These are phyloP conservation scores for Sander vitreus DNA, from an alignment of 2,113 vertebrate genomes.

Conservation along the genomic window DNA sequence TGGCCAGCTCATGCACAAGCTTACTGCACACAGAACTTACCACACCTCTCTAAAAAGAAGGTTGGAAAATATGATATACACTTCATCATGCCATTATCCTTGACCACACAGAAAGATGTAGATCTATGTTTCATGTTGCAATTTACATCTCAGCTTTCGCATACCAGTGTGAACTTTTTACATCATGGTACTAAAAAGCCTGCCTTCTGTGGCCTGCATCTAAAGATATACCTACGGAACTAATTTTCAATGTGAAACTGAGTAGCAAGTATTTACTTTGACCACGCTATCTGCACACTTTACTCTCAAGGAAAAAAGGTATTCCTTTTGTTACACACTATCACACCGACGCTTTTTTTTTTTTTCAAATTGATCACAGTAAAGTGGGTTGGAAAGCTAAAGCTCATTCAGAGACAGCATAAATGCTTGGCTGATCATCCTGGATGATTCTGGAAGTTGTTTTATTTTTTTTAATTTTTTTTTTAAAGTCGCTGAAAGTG, in stretches of 20 bases:
- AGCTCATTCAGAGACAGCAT: constrained; percentile 29
- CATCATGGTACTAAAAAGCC: not conserved
- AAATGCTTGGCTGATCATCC: constrained; percentile 45
- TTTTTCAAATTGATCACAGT: constrained; percentile 1
- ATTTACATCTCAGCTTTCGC: constrained; percentile 31
- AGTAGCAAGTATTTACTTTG: constrained; percentile 2
- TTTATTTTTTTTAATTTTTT: not conserved
- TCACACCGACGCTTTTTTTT: constrained; percentile 13
- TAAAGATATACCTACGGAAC: not conserved
- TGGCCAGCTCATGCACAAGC: constrained; percentile 33
- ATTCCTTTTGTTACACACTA: not conserved
- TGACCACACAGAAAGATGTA: constrained; percentile 54
- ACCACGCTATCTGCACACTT: constrained; percentile 16
- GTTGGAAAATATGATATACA: constrained; percentile 65
- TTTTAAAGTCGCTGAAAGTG: constrained; percentile 9
- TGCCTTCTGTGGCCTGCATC: not conserved
- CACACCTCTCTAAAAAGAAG: constrained; percentile 42
- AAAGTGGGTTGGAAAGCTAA: constrained; percentile 26
- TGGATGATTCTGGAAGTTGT: constrained; percentile 34
- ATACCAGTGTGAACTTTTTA: not conserved
- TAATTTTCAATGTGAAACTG: not conserved
- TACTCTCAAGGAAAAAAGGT: not conserved
- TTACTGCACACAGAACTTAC: constrained; percentile 62
- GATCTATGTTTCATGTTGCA: constrained; percentile 61
- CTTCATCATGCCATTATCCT: constrained; percentile 68